phyloP scores from a whole-genome alignment of 2,797 vertebrate genomes.

The Lemur catta region DNA sequence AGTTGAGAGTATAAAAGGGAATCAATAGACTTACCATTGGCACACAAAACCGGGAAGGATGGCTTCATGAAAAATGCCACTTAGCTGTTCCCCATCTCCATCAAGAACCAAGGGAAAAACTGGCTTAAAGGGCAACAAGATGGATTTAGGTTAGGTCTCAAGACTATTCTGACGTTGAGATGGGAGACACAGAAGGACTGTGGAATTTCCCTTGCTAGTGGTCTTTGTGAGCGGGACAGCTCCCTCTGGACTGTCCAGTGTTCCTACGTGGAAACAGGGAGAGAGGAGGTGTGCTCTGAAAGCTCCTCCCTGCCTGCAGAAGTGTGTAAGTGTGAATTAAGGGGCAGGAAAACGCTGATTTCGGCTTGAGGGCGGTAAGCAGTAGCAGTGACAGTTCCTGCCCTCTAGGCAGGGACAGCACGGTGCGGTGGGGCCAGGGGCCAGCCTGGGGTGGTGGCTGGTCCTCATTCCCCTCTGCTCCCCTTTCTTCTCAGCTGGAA shows the following conservation, averaged over 20 bases:
- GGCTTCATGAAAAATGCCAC: background rate
- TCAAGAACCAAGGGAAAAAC: background rate
- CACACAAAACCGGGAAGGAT: background rate
- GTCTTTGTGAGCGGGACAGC: background rate
- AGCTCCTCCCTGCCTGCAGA: background rate
- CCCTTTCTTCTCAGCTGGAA: conserved; percentile 87
- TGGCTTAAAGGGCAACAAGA: background rate
- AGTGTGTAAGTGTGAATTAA: rapidly evolving
- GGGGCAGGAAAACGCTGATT: background rate
- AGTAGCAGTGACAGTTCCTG: background rate
- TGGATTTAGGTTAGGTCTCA: background rate
- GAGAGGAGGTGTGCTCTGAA: background rate
- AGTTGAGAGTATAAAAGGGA: background rate
- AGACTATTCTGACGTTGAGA: background rate
- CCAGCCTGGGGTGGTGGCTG: background rate
- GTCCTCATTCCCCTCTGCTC: background rate
- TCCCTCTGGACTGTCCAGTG: background rate
- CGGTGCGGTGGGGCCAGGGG: no score
- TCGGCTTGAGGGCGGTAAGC: background rate
- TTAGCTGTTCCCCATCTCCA: background rate
- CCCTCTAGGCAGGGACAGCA: background rate
- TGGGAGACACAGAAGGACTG: background rate
- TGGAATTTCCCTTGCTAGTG: background rate
- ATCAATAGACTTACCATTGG: background rate
- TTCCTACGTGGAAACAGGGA: background rate